A percentile compares a stretch with the other conserved stretches of the same genome.
phyloP scores from a whole-genome alignment of 2,113 vertebrate species.

The Ailurus styani region DNA sequence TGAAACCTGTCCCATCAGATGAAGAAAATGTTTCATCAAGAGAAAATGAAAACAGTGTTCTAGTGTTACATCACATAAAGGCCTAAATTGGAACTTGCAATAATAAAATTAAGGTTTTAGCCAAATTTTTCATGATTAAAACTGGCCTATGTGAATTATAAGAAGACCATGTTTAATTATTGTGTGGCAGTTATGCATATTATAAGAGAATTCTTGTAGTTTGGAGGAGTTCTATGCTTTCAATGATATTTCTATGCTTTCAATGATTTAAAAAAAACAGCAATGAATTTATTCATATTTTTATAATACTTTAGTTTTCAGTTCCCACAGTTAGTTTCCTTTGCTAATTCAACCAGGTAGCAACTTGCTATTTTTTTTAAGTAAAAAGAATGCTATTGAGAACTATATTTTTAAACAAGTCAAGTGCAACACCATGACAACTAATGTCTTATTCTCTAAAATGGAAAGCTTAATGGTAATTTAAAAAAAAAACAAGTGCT shows the following conservation, averaged over 20 bases:
- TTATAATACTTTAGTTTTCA: not conserved
- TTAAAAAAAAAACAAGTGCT: not conserved
- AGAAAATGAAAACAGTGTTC: not conserved
- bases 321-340: accelerated
- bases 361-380: conserved; percentile 27
- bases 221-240: not conserved
- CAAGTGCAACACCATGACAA: conserved; percentile 51
- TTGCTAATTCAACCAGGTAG: not conserved
- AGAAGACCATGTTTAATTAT: not conserved
- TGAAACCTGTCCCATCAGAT: not conserved
- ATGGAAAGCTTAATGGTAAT: conserved; percentile 19
- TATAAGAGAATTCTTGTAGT: not conserved
- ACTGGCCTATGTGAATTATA: not conserved
- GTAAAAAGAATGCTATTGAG: conserved; percentile 5
- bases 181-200: not conserved
- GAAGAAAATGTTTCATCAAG: not conserved
- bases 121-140: not conserved
- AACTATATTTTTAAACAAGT: conserved; percentile 43
- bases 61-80: not conserved
- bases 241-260: not conserved
- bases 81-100: not conserved
- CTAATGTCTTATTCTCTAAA: conserved; percentile 46
- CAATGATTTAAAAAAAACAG: not conserved
- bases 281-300: not conserved
- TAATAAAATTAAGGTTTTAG: not conserved